Evolutionary conservation across 2,888 invertebrate genomes (phyloP), one percentile per base, ranked within the genome.

Genomic region (Strigamia crassipes): DNA sequence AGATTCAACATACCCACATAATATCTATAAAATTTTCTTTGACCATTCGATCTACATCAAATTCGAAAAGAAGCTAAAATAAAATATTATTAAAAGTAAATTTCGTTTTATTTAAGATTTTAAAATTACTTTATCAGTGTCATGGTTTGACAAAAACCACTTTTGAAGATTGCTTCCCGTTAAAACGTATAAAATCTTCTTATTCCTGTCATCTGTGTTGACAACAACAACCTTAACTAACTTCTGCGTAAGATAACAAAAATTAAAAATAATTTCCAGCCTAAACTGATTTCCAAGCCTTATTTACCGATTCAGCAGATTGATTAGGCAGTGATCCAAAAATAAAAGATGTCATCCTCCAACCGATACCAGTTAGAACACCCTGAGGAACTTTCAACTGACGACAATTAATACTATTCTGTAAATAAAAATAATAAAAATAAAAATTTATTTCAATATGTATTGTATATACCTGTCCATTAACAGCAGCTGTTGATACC

Each of bases 291-390:
- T 34, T 34, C 34, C 34, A 34, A 34, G 34, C 6, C 34, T 18
- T n/a, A 83, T 83, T 84, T 82, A 86, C 86, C 15, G 84, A 84
- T 84, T 88, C 88, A 34, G 86, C 84, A 4, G 87, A 85, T 81
- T 87, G 87, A 4, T 88, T 85, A 8, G 88, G 88, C 73, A 89
- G 86, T 18, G 88, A 87, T 1, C 95, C 94, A 87, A 95, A 96
- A 86, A 96, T 93, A 41, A 95, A 90, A 2, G 93, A 92, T 0
- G 94, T 93, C 87, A 96, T 93, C 82, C 93, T 89, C 1, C 93
- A 92, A 0, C 96, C 93, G 84, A 97, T 92, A 0, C 96, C 96
- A 9, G 96, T 95, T 61, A 97, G 90, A 85, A 89, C 86, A n/a
- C 89, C 88, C 79, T 88, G 87, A 12, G 88, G 88, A 10, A 86